These are phyloP conservation scores for Diplosoma virens DNA, from an alignment of 23 tunicate species.

Conservation along the genomic window DNA sequence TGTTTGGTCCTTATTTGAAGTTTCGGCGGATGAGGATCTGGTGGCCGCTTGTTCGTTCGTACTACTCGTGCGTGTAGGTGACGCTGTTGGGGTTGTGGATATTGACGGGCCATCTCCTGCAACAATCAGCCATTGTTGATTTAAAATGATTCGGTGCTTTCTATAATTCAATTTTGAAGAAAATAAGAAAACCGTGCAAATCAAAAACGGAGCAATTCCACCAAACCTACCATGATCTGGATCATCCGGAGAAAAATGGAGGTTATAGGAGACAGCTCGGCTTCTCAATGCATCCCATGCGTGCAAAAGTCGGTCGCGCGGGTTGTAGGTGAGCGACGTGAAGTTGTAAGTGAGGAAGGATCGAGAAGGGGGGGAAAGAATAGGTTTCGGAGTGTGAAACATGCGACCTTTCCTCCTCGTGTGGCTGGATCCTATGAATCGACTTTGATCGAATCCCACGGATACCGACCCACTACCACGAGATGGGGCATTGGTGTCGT, in stretches of 20 bases:
- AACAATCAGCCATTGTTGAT: too few relatives aligned
- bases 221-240: too few relatives aligned
- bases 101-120: too few relatives aligned
- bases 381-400: background rate
- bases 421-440: slow-evolving; percentile 19
- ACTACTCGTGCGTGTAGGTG: too few relatives aligned
- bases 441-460: slow-evolving; percentile 49
- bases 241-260: too few relatives aligned
- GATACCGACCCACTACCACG: slow-evolving; percentile 26
- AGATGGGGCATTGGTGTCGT: slow-evolving; percentile 48
- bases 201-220: too few relatives aligned
- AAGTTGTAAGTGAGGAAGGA: slow-evolving; percentile 54
- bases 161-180: too few relatives aligned
- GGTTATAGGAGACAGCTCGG: slow-evolving; percentile 60
- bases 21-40: background rate
- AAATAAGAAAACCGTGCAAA: too few relatives aligned
- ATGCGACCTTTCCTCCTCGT: background rate
- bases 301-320: slow-evolving; percentile 68
- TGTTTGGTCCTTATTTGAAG: background rate
- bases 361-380: slow-evolving; percentile 18
- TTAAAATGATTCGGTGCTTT: too few relatives aligned
- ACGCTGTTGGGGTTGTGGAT: too few relatives aligned
- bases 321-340: slow-evolving; percentile 65
- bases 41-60: too few relatives aligned
- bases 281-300: slow-evolving; percentile 60